phyloP scores from a whole-genome alignment of 2,113 vertebrate species.

The Pardalotus punctatus region DNA sequence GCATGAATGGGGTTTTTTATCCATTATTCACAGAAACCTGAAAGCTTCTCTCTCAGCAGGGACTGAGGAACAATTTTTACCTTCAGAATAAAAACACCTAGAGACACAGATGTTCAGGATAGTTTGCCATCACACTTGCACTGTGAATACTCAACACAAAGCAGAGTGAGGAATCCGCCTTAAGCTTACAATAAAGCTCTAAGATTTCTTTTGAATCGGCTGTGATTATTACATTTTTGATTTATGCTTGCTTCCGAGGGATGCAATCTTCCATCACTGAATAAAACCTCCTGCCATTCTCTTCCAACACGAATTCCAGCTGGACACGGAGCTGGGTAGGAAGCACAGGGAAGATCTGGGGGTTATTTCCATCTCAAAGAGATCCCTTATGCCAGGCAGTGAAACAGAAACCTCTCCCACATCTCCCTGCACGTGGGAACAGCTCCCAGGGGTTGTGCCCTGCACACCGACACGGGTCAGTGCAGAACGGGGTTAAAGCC shows the following conservation, averaged over 20 bases:
- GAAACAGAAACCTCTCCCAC: background rate
- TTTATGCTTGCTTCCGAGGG: background rate
- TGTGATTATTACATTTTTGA: background rate
- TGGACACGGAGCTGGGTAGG: background rate
- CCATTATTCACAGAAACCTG: background rate
- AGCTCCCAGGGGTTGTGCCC: background rate
- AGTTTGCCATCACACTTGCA: background rate
- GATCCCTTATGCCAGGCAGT: background rate
- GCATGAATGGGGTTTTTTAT: rapidly evolving
- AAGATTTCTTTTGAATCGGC: background rate
- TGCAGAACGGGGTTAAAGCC: background rate
- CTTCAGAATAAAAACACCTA: background rate
- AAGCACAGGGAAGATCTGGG: background rate
- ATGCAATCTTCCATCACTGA: background rate
- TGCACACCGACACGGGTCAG: rapidly evolving
- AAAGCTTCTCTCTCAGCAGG: background rate
- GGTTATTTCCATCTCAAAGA: background rate
- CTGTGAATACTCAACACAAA: background rate
- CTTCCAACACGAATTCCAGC: background rate
- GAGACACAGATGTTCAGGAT: background rate
- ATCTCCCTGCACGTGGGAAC: background rate
- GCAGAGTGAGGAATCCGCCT: background rate
- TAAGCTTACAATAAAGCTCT: background rate
- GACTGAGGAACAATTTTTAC: background rate
- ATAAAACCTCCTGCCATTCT: background rate